These are phyloP conservation scores for Poeciliopsis turneri DNA, from an alignment of 2,797 vertebrate genomes.

Conservation along the genomic window DNA sequence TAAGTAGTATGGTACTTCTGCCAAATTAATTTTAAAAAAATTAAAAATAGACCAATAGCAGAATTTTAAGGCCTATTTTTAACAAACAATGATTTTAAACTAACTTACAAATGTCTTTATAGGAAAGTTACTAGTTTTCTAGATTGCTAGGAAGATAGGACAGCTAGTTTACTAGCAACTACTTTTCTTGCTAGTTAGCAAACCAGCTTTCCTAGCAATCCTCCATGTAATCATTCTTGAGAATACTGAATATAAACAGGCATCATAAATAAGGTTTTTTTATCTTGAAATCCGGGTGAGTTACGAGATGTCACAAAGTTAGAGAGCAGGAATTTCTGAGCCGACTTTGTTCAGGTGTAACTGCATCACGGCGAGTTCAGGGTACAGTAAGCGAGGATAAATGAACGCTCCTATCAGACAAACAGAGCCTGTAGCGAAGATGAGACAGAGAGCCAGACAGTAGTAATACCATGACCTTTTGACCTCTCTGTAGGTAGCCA, in stretches of 20 bases:
- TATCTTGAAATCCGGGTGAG: background rate
- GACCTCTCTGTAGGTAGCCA: constrained; percentile 19
- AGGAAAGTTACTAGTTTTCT: too few relatives aligned
- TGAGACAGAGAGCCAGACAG: constrained; percentile 33
- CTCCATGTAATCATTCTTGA: constrained; percentile 4
- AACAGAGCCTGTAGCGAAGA: constrained; percentile 23
- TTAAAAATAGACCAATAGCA: too few relatives aligned
- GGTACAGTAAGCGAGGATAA: background rate
- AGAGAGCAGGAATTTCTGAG: background rate
- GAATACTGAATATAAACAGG: background rate
- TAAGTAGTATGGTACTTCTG: too few relatives aligned
- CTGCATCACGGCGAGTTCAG: background rate
- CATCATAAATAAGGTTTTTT: background rate
- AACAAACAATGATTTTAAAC: too few relatives aligned
- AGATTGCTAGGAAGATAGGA: too few relatives aligned
- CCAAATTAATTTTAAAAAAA: too few relatives aligned
- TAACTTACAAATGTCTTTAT: too few relatives aligned
- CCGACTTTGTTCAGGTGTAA: background rate
- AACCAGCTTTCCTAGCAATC: background rate
- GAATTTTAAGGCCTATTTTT: too few relatives aligned
- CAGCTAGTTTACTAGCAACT: too few relatives aligned
- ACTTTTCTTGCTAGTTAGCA: background rate
- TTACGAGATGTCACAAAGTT: background rate
- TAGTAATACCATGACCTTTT: constrained; percentile 33
- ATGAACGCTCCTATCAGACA: background rate